These are phyloP conservation scores for Pagetopsis macropterus DNA, from an alignment of 2,797 vertebrate genomes.

Conservation along the genomic window DNA sequence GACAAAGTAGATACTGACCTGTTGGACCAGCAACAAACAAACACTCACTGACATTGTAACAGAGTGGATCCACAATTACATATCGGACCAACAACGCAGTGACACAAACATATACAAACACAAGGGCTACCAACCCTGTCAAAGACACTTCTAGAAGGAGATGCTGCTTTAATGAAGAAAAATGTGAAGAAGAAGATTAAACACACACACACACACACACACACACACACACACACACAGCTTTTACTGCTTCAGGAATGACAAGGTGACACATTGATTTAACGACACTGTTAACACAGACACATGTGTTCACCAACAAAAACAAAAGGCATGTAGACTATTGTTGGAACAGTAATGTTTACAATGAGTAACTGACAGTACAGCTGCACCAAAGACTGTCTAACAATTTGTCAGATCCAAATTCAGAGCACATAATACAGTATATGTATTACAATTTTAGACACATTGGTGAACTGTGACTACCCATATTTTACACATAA, in stretches of 20 bases:
- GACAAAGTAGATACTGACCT: constrained; percentile 69
- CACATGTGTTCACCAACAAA: constrained; percentile 25
- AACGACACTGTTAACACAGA: constrained; percentile 23
- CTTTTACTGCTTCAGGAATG: constrained; percentile 20
- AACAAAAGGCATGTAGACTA: constrained; percentile 39
- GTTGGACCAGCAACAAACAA: constrained; percentile 60
- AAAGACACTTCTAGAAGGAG: constrained; percentile 1
- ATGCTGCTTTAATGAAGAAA: neutral
- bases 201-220: too few relatives aligned
- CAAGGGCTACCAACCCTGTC: too few relatives aligned
- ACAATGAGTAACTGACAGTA: constrained; percentile 1
- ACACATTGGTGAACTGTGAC: neutral
- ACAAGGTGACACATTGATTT: constrained; percentile 57
- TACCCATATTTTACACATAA: neutral
- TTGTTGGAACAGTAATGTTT: constrained; percentile 10
- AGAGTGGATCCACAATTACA: constrained; percentile 11
- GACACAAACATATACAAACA: constrained; percentile 33
- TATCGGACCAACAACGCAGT: constrained; percentile 13
- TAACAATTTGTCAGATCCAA: constrained; percentile 1
- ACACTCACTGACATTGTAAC: constrained; percentile 40
- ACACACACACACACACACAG: neutral
- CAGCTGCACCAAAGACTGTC: constrained; percentile 22
- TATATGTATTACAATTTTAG: constrained; percentile 1
- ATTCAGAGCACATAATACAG: neutral
- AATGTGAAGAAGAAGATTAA: neutral